phyloP scores from a whole-genome alignment of 2,888 invertebrate genomes.

The Parnassius mnemosyne region DNA sequence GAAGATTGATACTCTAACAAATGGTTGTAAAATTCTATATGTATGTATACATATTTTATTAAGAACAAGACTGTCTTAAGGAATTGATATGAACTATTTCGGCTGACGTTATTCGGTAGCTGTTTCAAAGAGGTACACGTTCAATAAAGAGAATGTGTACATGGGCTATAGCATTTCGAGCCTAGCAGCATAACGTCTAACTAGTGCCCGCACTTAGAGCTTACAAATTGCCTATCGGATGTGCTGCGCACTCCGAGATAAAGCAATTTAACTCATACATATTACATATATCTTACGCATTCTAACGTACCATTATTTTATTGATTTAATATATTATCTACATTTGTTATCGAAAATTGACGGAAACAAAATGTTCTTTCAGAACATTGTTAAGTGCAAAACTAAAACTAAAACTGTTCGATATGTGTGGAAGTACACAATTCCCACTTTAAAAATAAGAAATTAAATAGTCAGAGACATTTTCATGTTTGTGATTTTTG shows the following conservation, averaged over 20 bases:
- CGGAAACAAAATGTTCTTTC: no score
- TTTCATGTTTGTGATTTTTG: no score
- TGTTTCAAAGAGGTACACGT: conserved; percentile 22
- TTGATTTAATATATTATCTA: no score
- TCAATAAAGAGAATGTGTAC: conserved; percentile 16
- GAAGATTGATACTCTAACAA: not conserved
- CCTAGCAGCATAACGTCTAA: conserved; percentile 20
- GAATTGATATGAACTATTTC: conserved; percentile 14
- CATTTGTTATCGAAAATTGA: no score
- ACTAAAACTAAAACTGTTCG: no score
- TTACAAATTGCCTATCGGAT: conserved; percentile 27
- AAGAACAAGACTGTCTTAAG: conserved; percentile 20
- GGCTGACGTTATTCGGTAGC: conserved; percentile 12
- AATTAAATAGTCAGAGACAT: no score
- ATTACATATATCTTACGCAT: not conserved
- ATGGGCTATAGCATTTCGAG: conserved; percentile 10
- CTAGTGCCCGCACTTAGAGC: conserved; percentile 25
- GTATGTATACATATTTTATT: conserved; percentile 19
- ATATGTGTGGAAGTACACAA: no score
- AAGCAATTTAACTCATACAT: conserved; percentile 20
- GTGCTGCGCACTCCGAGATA: conserved; percentile 22
- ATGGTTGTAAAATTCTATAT: conserved; percentile 11
- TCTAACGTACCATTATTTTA: not conserved
- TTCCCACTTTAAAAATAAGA: no score
- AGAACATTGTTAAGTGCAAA: no score